These are phyloP conservation scores for Cephalopholis sonnerati DNA, from an alignment of 2,113 vertebrate species.

Conservation along the genomic window DNA sequence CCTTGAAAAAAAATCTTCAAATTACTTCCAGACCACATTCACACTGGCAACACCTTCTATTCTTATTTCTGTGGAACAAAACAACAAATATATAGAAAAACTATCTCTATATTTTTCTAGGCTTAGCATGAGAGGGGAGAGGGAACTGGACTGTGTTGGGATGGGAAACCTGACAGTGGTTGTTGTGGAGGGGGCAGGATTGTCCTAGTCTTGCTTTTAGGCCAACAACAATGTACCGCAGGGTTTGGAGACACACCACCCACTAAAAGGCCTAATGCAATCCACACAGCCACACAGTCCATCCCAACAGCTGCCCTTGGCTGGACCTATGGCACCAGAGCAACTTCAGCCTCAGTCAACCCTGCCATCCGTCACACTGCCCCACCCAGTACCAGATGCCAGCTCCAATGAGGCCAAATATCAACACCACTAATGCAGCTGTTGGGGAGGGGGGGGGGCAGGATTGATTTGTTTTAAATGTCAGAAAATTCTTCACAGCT, in stretches of 20 bases:
- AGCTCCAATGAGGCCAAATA: slow-evolving; percentile 24
- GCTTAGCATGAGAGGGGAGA: slow-evolving; percentile 20
- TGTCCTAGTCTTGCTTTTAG: slow-evolving; percentile 25
- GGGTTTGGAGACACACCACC: slow-evolving; percentile 28
- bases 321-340: slow-evolving; percentile 24
- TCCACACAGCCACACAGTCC: slow-evolving; percentile 4
- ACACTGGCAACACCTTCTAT: slow-evolving; percentile 2
- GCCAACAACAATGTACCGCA: slow-evolving; percentile 53
- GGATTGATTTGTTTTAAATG: slow-evolving; percentile 39
- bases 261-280: not conserved
- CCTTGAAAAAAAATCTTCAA: slow-evolving; percentile 25
- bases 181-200: not conserved
- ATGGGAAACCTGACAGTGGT: slow-evolving; percentile 24
- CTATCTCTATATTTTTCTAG: slow-evolving; percentile 21
- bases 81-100: slow-evolving; percentile 42
- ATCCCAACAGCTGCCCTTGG: slow-evolving; percentile 57
- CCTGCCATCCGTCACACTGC: slow-evolving; percentile 41
- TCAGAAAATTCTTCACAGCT: slow-evolving; percentile 45
- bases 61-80: slow-evolving; percentile 40
- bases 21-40: slow-evolving; percentile 60
- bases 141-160: not conserved
- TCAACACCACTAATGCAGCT: slow-evolving; percentile 60
- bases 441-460: slow-evolving; percentile 29
- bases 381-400: slow-evolving; percentile 42
- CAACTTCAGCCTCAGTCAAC: slow-evolving; percentile 9